Base-by-base conservation (phyloP, 2,888 invertebrate genomes). In the Ditylenchus weischeri region DNA sequence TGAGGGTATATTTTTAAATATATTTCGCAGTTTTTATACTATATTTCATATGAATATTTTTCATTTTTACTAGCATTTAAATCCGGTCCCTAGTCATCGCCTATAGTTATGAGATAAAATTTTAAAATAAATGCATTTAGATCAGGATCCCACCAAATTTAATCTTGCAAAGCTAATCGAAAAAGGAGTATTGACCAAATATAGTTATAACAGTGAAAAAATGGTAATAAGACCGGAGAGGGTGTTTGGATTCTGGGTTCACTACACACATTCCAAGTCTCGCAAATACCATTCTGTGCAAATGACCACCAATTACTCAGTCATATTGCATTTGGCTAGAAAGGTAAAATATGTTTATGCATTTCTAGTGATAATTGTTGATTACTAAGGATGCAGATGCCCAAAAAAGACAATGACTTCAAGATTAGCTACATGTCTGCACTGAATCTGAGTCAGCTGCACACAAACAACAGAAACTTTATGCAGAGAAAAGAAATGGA, bases 101-200 rank as follows among this genome's bases (percentile, higher is more conserved):
- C 29, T 29, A 29, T 29, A 4, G 5, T 29, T 4, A 29, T 4
- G 5, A 29, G 3, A 5, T 29, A 29, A 29, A 29, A 29, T 29
- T 29, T 2, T 4, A 29, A 29, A 29, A 29, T 29, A 29, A 29
- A 29, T 29, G 29, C 5, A 5, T 66, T 35, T 10, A 66, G 66
- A 49, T 15, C 15, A 13, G 10, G 18, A 29, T 54, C 50, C 62
- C 7, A 29, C 35, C n/a, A 48, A 51, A 62, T 66, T 66, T 57
- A 43, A 49, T 49, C 13, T 66, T 47, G 65, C 36, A n/a, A 51
- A 36, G 35, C 10, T 66, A n/a, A 57, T 66, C 49, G n/a, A 23
- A 1, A 36, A 62, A 29, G 66, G 65, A 13, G 64, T 62, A 18
- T 43, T 63, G 38, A 54, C 63, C 49, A 63, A 63, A 63, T 51